Conservation (phyloP, 2,888 invertebrate genomes). For the Agonopterix arenella region DNA sequence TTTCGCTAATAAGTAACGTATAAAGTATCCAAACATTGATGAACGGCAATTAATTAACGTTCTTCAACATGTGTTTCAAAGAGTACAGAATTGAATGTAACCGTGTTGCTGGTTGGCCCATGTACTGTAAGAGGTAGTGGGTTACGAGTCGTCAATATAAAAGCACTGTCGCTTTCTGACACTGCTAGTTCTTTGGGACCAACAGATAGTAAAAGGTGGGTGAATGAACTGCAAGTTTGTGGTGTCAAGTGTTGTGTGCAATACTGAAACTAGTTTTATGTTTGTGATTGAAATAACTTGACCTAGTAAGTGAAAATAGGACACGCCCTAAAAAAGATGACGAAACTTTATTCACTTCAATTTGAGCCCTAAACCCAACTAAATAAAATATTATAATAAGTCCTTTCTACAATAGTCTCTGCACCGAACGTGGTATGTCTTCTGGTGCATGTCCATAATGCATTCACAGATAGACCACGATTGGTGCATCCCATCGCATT, state of each 20-base stretch:
- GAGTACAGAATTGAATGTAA: slow-evolving; percentile 41
- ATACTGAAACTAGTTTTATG: background rate
- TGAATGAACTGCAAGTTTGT: slow-evolving; percentile 45
- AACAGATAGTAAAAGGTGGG: slow-evolving; percentile 70
- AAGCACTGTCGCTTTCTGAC: slow-evolving; percentile 66
- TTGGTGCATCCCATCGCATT: too few relatives aligned
- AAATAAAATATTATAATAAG: too few relatives aligned
- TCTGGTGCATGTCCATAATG: too few relatives aligned
- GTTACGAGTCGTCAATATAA: slow-evolving; percentile 64
- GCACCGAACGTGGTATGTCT: too few relatives aligned
- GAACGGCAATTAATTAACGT: slow-evolving; percentile 13
- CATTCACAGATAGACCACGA: too few relatives aligned
- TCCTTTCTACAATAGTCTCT: too few relatives aligned
- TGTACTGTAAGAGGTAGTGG: slow-evolving; percentile 58
- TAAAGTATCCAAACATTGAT: slow-evolving; percentile 13
- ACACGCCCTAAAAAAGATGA: too few relatives aligned
- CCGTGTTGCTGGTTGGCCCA: slow-evolving; percentile 31
- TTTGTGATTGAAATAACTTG: too few relatives aligned
- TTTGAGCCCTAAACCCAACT: too few relatives aligned
- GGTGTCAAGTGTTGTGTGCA: slow-evolving; percentile 40
- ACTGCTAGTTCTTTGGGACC: slow-evolving; percentile 62
- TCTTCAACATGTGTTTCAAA: slow-evolving; percentile 21
- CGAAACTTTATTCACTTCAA: too few relatives aligned
- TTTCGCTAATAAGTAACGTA: slow-evolving; percentile 28
- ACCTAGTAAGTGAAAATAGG: too few relatives aligned